Evolutionary conservation across 2,888 invertebrate species (phyloP).

Genomic region (Scaptomyza tumidula): DNA sequence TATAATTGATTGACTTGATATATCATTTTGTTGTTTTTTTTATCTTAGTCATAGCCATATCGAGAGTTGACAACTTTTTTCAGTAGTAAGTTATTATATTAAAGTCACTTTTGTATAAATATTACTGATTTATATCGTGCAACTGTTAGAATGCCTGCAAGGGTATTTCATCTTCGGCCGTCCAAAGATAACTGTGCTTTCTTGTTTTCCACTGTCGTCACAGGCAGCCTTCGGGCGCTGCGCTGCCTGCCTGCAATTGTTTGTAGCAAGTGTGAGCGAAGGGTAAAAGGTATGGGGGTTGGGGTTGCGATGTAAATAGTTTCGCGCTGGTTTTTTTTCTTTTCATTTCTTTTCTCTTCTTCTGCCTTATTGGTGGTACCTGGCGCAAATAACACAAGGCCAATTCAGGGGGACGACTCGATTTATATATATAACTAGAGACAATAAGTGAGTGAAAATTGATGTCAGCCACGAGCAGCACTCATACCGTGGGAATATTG

Average conservation of each 20-base stretch:
- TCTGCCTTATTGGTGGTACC: conserved; percentile 66
- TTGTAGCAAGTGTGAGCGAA: conserved; percentile 23
- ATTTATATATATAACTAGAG: conserved; percentile 37
- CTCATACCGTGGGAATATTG: conserved; percentile 48
- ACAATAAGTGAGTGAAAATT: conserved; percentile 56
- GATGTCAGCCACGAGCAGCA: conserved; percentile 49
- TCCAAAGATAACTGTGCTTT: conserved; percentile 11
- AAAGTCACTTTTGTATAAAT: not conserved
- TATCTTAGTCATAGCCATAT: not conserved
- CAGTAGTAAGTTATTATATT: not conserved
- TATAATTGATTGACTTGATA: not conserved
- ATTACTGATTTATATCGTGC: not conserved
- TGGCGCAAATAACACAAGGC: conserved; percentile 74
- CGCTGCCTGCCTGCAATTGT: conserved; percentile 51
- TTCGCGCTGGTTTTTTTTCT: conserved; percentile 66
- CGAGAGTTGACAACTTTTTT: not conserved
- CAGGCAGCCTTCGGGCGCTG: conserved; percentile 65
- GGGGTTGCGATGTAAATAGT: conserved; percentile 52
- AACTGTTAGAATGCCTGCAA: conserved; percentile 1
- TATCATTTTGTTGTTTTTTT: not conserved
- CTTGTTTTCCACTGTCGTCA: conserved; percentile 62
- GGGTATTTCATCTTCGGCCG: conserved; percentile 21
- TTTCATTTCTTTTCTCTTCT: conserved; percentile 22
- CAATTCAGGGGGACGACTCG: conserved; percentile 61
- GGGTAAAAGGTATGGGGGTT: conserved; percentile 6